Base-by-base conservation (phyloP, 2,888 invertebrate species). In the Pherbina coryleti region DNA sequence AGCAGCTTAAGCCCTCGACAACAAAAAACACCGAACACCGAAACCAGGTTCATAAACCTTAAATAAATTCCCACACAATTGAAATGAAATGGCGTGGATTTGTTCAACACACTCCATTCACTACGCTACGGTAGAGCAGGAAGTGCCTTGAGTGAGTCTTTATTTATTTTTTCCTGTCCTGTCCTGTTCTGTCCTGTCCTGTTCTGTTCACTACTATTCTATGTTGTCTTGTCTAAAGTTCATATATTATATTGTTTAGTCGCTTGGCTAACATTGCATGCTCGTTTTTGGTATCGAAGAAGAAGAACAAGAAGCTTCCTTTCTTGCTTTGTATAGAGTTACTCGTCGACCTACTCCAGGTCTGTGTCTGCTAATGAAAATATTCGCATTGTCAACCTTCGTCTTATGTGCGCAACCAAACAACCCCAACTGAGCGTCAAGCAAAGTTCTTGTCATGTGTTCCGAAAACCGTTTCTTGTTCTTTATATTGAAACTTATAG, bases 361-460 rank as follows among this genome's bases (percentile, higher is more conserved):
- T 44, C 44, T 44, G 44, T n/a, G 64, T 64, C 64, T 25, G 11
- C 34, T 64, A 64, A 64, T 64, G 64, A 64, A 64, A 64, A 64
- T 64, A 64, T 64, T 64, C 64, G 28, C 64, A 64, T 64, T 64
- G 64, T 64, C 31, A 64, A 31, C 28, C 64, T 28, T 34, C 31
- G 64, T 64, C 31, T 31, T n/a, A 31, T 31, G 11, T 28, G 34
- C 14, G 3, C 14, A 28, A 17, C 64, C 11, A 9, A 22, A 55
- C 55, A 19, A 25, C 25, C 11, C 28, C 17, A 11, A 17, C n/a
- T 11, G 17, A 14, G 31, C 17, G 28, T 17, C 31, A 5, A 17
- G 28, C 25, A 22, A 2, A 22, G 31, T 28, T 28, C 31, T 17
- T 62, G 5, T 62, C 31, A 11, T 28, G 25, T 62, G 14, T n/a